A percentile compares a stretch with the other conserved stretches of the same genome.
Conservation (phyloP, 1,140 invertebrate genomes). For the Drosophila lacertosa region DNA sequence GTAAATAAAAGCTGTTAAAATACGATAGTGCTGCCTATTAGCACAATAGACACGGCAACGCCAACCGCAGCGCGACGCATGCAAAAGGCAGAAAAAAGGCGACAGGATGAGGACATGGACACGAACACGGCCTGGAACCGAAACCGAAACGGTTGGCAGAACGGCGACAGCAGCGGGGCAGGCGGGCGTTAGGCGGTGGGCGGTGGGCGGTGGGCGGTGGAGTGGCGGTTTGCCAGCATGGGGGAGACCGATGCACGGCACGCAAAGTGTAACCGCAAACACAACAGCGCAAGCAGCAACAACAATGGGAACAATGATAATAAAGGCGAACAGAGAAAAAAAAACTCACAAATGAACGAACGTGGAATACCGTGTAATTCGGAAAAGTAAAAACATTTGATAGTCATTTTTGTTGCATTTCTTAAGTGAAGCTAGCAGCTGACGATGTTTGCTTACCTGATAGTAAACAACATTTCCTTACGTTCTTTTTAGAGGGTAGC, state of each 20-base stretch:
- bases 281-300: conserved; percentile 68
- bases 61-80: conserved; percentile 55
- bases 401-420: too few relatives aligned
- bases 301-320: conserved; percentile 59
- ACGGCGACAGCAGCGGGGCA: too few relatives aligned
- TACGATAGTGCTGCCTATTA: conserved; percentile 80
- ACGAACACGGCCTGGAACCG: conserved; percentile 3
- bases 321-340: conserved; percentile 27
- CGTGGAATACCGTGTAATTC: conserved; percentile 10
- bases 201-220: neutral
- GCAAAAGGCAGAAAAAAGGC: conserved; percentile 53
- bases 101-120: conserved; percentile 24
- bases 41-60: conserved; percentile 69
- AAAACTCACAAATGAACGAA: neutral
- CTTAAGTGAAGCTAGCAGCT: too few relatives aligned
- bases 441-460: too few relatives aligned
- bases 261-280: conserved; percentile 75
- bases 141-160: neutral
- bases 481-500: conserved; percentile 1
- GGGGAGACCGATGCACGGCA: conserved; percentile 42
- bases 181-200: too few relatives aligned
- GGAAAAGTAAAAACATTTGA: neutral
- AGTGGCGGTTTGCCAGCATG: neutral
- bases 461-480: too few relatives aligned
- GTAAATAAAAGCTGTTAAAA: conserved; percentile 81